A percentile compares a stretch with the other conserved stretches of the same genome.
Evolutionary conservation across 1,140 invertebrate genomes (phyloP).

Genomic region (Aphelenchoides avenae): DNA sequence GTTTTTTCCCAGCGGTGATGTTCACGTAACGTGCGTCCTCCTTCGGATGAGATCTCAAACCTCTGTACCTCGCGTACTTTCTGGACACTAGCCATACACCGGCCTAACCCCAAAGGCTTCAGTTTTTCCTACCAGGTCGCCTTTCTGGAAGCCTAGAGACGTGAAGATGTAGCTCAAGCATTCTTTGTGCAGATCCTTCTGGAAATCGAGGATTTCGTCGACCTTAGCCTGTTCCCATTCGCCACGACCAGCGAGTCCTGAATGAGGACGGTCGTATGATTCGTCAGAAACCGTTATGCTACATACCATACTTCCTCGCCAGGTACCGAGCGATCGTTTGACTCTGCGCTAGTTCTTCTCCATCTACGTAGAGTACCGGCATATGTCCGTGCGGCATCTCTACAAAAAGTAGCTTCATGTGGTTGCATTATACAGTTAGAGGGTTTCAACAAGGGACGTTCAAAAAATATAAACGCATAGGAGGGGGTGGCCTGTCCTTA

Average conservation of each 20-base stretch:
- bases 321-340: conserved; percentile 50
- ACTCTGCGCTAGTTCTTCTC: conserved; percentile 44
- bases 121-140: conserved; percentile 8
- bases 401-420: no score
- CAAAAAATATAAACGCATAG: no score
- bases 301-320: conserved; percentile 49
- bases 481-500: no score
- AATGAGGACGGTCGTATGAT: neutral
- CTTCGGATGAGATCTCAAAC: no score
- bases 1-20: neutral
- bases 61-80: no score
- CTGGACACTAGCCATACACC: no score
- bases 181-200: conserved; percentile 16
- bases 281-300: neutral
- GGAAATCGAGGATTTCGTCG: conserved; percentile 21
- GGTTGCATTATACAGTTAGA: no score
- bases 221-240: conserved; percentile 36
- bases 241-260: conserved; percentile 22
- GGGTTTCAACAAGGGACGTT: no score
- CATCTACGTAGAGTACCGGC: conserved; percentile 57
- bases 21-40: no score
- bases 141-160: conserved; percentile 11
- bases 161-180: conserved; percentile 1
- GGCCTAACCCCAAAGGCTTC: no score
- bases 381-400: no score